Evolutionary conservation across 2,113 vertebrate genomes (phyloP).

Genomic region (Limnothrissa miodon): DNA sequence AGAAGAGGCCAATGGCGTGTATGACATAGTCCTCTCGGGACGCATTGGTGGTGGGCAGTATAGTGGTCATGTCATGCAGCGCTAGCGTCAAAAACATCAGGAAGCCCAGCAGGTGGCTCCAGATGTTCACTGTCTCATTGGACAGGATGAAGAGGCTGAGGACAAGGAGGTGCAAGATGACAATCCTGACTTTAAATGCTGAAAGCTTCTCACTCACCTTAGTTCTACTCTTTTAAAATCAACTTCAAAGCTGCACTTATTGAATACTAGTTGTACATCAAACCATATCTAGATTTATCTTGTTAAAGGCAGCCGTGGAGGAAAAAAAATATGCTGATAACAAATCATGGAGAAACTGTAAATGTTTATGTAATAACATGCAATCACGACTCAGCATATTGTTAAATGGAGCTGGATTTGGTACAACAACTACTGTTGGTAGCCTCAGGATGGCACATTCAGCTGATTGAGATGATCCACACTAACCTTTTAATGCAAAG

Average conservation of each 20-base stretch:
- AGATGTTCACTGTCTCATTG: constrained; percentile 93
- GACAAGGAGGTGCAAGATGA: neutral
- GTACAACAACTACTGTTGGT: neutral
- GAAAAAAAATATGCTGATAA: neutral
- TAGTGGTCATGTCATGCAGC: constrained; percentile 84
- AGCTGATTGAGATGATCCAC: neutral
- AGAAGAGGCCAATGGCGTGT: constrained; percentile 89
- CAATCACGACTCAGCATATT: too few relatives aligned
- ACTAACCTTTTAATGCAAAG: constrained; percentile 89
- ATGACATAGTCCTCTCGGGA: constrained; percentile 93
- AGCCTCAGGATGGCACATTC: neutral
- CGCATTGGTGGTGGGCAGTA: constrained; percentile 81
- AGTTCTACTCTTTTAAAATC: neutral
- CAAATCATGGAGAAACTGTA: neutral
- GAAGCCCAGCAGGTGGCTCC: constrained; percentile 93
- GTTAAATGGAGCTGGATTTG: too few relatives aligned
- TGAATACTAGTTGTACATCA: neutral
- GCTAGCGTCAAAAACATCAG: constrained; percentile 86
- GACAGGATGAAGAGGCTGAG: constrained; percentile 90
- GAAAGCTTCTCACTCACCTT: neutral
- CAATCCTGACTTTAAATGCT: neutral
- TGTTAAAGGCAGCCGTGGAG: too few relatives aligned
- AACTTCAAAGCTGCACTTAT: neutral
- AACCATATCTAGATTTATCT: too few relatives aligned
- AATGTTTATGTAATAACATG: neutral